These are phyloP conservation scores for Drosophila subquinaria DNA, from an alignment of 2,888 invertebrate genomes.

Conservation along the genomic window DNA sequence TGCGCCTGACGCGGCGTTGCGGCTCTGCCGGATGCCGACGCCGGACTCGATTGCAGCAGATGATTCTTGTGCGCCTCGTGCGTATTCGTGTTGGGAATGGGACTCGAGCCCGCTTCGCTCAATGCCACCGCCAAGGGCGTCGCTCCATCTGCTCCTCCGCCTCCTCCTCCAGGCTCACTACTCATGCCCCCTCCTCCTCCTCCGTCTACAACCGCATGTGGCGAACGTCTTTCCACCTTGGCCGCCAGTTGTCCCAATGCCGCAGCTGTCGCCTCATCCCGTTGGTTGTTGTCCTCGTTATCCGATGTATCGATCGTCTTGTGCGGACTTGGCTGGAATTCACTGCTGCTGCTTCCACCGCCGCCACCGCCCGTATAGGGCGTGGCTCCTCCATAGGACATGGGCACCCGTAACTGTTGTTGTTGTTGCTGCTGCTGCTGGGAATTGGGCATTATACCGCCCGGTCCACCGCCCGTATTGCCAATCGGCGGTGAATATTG, in stretches of 20 bases:
- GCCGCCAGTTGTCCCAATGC: constrained; percentile 67
- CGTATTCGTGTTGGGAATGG: constrained; percentile 80
- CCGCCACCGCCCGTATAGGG: constrained; percentile 40
- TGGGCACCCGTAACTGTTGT: constrained; percentile 71
- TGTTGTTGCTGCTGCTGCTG: constrained; percentile 56
- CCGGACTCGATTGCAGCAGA: constrained; percentile 65
- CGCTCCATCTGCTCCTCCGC: too few species aligned
- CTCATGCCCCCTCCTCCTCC: constrained; percentile 25
- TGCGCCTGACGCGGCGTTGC: constrained; percentile 69
- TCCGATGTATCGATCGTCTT: constrained; percentile 83
- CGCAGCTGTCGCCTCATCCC: constrained; percentile 65
- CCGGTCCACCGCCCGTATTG: constrained; percentile 38
- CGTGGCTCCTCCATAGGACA: constrained; percentile 61
- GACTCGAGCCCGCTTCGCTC: constrained; percentile 79
- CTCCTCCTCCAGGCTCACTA: constrained; percentile 33
- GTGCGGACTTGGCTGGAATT: constrained; percentile 79
- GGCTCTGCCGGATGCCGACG: constrained; percentile 35
- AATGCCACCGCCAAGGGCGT: constrained; percentile 8
- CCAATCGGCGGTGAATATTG: constrained; percentile 83
- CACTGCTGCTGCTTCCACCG: constrained; percentile 83
- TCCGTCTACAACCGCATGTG: constrained; percentile 23
- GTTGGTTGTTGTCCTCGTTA: constrained; percentile 75
- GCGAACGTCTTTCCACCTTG: constrained; percentile 77
- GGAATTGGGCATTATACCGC: constrained; percentile 40
- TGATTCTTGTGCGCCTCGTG: constrained; percentile 81